phyloP scores from a whole-genome alignment of 2,113 vertebrate species.

The Setophaga petechia region DNA sequence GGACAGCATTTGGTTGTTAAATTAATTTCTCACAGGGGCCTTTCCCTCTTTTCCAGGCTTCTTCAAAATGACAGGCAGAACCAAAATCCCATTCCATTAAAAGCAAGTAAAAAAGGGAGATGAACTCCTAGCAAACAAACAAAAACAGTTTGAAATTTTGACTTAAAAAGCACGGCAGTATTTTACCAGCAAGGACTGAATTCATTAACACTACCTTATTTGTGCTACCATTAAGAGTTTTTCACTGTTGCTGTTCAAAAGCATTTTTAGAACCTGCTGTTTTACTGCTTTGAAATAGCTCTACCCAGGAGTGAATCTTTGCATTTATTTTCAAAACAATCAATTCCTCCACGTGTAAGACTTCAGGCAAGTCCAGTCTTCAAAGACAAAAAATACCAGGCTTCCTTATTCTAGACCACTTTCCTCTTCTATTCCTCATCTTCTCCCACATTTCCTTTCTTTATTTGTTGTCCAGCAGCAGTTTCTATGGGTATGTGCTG shows the following conservation, averaged over 20 bases:
- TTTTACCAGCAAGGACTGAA: constrained; percentile 32
- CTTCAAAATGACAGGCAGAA: constrained; percentile 5
- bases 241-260: not conserved
- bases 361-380: not conserved
- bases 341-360: not conserved
- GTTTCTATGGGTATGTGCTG: not conserved
- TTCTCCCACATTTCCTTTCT: not conserved
- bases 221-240: not conserved
- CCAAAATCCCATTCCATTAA: not conserved
- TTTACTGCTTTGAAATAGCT: constrained; percentile 17
- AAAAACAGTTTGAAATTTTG: constrained; percentile 35
- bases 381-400: not conserved
- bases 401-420: not conserved
- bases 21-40: not conserved
- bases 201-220: not conserved
- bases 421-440: not conserved
- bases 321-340: not conserved
- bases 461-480: not conserved
- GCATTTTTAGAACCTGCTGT: not conserved
- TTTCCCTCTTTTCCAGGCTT: not conserved
- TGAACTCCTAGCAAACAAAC: constrained; percentile 6
- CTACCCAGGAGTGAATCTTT: constrained; percentile 1
- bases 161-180: constrained; percentile 21
- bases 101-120: not conserved
- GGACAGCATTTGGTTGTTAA: constrained; percentile 12